Base-by-base conservation (phyloP, 2,797 vertebrate species). In the Petrocephalus schoutedeni region DNA sequence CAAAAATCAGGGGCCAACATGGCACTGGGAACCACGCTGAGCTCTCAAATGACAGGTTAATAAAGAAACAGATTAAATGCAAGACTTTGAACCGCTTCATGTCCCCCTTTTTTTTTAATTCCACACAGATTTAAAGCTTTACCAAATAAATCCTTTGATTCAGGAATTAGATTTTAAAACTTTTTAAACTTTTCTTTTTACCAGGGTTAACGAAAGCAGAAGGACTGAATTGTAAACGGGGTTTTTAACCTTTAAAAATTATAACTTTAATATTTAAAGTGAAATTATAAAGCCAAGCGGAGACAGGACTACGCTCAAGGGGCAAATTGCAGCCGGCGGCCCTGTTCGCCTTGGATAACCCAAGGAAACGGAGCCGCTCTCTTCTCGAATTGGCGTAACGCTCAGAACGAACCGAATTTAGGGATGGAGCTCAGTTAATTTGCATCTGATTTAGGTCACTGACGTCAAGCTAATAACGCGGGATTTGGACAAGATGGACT, bases 21-120 rank as follows among this genome's bases (percentile, higher is more conserved):
- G 16, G 32, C 28, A 21, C 36, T 85, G 51, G 53, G 54, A 57
- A 56, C 84, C 54, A 32, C 16, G 57, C 88, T 89, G 54, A 51
- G 89, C 85, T 93, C 90, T 94, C 90, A 3, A 56, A 88, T 93
- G 87, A 91, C 90, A 87, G 77, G 87, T 88, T 91, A 91, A 92
- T 91, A 89, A 88, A 91, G 87, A 45, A 89, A 87, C 89, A 89
- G 91, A 93, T 92, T 91, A 93, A 91, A 89, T 56, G 32, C 49
- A 64, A 87, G 88, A 90, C 87, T 89, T 86, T 61, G 54, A 90
- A 89, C 89, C 86, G 82, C 89, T 91, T 91, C 85, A 89, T 90
- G 90, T 92, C 88, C 91, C 57, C 83, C 10, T 12, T 86, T 92
- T 91, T 91, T 89, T 71, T 88, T 88, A 89, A 92, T 91, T 92